phyloP scores from a whole-genome alignment of 1,140 invertebrate genomes.

The Polypedilum vanderplanki region DNA sequence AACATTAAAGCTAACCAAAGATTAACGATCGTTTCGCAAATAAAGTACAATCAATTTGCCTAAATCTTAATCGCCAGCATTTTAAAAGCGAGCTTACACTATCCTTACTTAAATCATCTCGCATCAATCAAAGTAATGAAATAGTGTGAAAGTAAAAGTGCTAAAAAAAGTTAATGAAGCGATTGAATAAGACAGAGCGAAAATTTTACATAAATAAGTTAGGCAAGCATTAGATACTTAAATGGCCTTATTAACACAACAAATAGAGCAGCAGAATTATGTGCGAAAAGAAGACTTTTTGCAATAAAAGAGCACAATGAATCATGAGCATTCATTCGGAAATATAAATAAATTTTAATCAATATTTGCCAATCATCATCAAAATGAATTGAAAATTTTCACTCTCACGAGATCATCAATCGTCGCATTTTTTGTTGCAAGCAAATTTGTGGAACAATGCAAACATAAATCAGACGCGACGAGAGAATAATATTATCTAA shows the following conservation, averaged over 20 bases:
- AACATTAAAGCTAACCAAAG: too few relatives aligned
- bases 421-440: neutral
- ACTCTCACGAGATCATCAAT: slow-evolving; percentile 19
- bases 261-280: neutral
- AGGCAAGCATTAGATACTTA: too few relatives aligned
- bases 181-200: too few relatives aligned
- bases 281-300: neutral
- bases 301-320: neutral
- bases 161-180: too few relatives aligned
- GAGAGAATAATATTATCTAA: neutral
- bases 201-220: too few relatives aligned
- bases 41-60: too few relatives aligned
- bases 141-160: too few relatives aligned
- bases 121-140: too few relatives aligned
- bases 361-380: neutral
- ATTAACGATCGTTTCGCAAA: too few relatives aligned
- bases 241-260: neutral
- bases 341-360: neutral
- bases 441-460: neutral
- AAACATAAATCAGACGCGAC: neutral
- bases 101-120: too few relatives aligned
- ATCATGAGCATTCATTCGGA: slow-evolving; percentile 2
- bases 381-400: neutral
- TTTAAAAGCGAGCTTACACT: too few relatives aligned
- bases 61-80: too few relatives aligned